Base-by-base conservation (phyloP, 2,113 vertebrate species). In the Pontoporia blainvillei region DNA sequence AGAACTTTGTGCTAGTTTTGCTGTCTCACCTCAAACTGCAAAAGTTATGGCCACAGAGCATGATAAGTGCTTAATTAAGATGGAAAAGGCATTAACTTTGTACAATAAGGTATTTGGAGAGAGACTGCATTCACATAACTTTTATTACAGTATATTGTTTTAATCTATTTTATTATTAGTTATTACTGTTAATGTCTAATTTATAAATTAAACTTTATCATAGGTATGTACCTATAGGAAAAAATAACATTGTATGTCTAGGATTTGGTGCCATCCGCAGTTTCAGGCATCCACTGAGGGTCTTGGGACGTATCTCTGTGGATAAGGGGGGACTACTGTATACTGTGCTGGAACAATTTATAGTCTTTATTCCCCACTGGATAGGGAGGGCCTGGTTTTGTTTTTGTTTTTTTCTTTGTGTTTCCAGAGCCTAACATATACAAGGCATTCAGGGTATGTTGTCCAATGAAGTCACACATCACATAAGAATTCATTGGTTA, bases 361-460 rank as follows among this genome's bases (percentile, higher is more conserved):
- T 59, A 89, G 90, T 71, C 78, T 96, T 86, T 84, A 44, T 69
- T 86, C 18, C 25, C 31, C 57, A n/a, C n/a, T 59, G 79, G 67
- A 73, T 18, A 73, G 34, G 25, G 31, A 90, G 9, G 27, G 25
- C n/a, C 34, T 87, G 23, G 25, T 44, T 69, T 39, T 31, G 5
- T 69, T 66, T 67, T 88, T 88, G 36, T 6, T 84, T 92, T 57
- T 78, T 62, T 39, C 3, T 76, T 46, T 76, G 29, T 61, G 18
- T 96, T 96, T 94, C 75, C 41, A 92, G 29, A 90, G n/a, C 23
- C 27, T 86, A 79, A 67, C 36, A 64, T n/a, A 36, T 10, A 76
- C 5, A 57, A 96, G 71, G 29, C 36, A 86, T 71, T 86, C 66
- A 90, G 79, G 18, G 15, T 73, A 21, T 67, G 57, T 36, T 66